Conservation (phyloP, 2,888 invertebrate species). For the Abrostola triplasia region DNA sequence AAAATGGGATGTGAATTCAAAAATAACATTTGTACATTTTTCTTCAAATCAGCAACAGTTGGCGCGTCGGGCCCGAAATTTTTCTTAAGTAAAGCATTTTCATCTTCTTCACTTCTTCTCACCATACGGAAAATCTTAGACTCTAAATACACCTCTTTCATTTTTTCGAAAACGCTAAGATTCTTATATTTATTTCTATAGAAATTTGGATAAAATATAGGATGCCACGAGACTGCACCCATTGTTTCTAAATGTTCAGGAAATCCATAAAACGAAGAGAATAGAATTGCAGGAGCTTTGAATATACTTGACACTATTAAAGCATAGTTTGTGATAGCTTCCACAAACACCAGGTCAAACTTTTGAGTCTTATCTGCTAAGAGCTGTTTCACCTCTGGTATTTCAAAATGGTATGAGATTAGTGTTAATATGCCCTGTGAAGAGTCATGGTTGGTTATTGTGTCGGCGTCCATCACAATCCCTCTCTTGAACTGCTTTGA, state of each 20-base stretch:
- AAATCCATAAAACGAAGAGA: conserved; percentile 55
- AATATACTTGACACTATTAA: conserved; percentile 57
- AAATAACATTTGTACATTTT: conserved; percentile 60
- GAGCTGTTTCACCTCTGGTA: conserved; percentile 43
- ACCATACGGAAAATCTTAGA: conserved; percentile 35
- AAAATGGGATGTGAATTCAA: conserved; percentile 59
- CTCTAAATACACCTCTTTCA: conserved; percentile 48
- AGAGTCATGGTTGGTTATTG: conserved; percentile 7
- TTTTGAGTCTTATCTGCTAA: conserved; percentile 55
- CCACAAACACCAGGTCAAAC: conserved; percentile 63
- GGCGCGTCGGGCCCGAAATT: conserved; percentile 57
- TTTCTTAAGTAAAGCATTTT: conserved; percentile 50
- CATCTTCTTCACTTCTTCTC: conserved; percentile 22
- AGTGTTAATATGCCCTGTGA: conserved; percentile 11
- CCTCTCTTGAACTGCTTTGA: conserved; percentile 38
- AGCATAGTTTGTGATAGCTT: conserved; percentile 49
- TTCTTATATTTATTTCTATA: conserved; percentile 47
- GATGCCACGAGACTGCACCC: conserved; percentile 58
- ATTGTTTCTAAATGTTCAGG: conserved; percentile 47
- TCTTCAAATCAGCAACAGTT: conserved; percentile 51
- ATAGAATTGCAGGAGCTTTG: conserved; percentile 56
- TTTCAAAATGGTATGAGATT: conserved; percentile 24
- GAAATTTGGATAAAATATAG: conserved; percentile 46
- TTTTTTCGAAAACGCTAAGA: conserved; percentile 44
- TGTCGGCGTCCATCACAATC: conserved; percentile 31